These are phyloP conservation scores for Falco berigora DNA, from an alignment of 2,797 vertebrate species.

Conservation along the genomic window DNA sequence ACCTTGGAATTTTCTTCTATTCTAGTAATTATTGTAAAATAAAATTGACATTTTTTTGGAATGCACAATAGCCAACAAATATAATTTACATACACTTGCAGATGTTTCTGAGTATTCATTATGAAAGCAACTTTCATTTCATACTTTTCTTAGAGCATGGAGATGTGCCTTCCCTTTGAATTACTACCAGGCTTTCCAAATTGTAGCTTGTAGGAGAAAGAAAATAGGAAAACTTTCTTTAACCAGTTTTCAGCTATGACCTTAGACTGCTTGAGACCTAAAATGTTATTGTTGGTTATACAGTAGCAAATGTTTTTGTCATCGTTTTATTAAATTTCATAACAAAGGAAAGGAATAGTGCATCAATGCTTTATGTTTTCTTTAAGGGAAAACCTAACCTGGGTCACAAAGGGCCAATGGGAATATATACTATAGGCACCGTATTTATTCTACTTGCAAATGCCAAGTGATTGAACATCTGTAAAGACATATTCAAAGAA, in stretches of 20 bases:
- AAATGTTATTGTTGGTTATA: neutral
- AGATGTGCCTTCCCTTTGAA: neutral
- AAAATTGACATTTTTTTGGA: neutral
- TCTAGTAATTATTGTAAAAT: neutral
- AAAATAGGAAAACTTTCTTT: neutral
- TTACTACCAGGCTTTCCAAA: neutral
- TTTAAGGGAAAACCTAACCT: conserved; percentile 15
- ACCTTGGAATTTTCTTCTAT: neutral
- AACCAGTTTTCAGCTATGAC: neutral
- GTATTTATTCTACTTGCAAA: conserved; percentile 28
- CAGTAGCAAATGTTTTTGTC: conserved; percentile 34
- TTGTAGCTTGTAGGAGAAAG: neutral
- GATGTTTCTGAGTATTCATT: neutral
- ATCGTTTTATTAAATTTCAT: conserved; percentile 38
- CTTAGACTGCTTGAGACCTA: neutral
- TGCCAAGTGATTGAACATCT: conserved; percentile 29
- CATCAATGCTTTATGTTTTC: neutral
- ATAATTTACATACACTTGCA: neutral
- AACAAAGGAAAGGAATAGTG: neutral
- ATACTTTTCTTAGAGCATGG: neutral
- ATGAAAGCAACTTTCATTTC: neutral
- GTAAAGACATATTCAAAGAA: neutral
- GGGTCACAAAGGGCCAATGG: neutral
- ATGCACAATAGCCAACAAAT: neutral
- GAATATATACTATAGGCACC: neutral